Base-by-base conservation (phyloP, 2,797 vertebrate genomes). In the Helostoma temminkii region DNA sequence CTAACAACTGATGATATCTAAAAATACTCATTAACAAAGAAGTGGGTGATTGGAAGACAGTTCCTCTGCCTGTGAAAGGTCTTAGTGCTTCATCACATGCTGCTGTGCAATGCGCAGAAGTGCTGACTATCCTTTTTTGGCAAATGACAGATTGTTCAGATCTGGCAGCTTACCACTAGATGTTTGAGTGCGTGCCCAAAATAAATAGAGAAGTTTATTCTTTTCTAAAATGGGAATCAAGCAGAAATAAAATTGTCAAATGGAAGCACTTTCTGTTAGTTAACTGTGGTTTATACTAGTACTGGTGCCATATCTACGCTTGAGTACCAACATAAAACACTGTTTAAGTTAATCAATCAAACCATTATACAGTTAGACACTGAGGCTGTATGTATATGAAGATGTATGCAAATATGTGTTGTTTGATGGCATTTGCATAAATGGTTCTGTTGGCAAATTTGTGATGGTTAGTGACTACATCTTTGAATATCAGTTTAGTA, bases 101-200 rank as follows among this genome's bases (percentile, higher is more conserved):
- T 52, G 71, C 46, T 78, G 37, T 70, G 68, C 62, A 68, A 70
- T 64, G 41, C 34, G 16, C 39, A 41, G 59, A 79, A 70, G 37
- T 65, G 68, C 77, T 79, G 81, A 84, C 66, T 41, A 8, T 18
- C 18, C 45, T 63, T 72, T 76, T 82, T 62, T 53, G 37, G 47
- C 11, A 0, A 43, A 32, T 73, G 71, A 74, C 58, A 30, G 46
- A 80, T 43, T 49, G 32, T 63, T 75, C 24, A 64, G 48, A 74
- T 66, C 18, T 16, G 47, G 53, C 28, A 64, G 50, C 22, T 43
- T 18, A 21, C 42, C 50, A 37, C 37, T 49, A 66, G 61, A 36
- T 79, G 64, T 68, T 66, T 70, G 30, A 37, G 25, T 43, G 11
- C 12, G 25, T 57, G 22, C 18, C 30, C 8, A 22, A 68, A 82